Base-by-base conservation (phyloP, 1,140 invertebrate genomes). In the Heliconius nattereri region DNA sequence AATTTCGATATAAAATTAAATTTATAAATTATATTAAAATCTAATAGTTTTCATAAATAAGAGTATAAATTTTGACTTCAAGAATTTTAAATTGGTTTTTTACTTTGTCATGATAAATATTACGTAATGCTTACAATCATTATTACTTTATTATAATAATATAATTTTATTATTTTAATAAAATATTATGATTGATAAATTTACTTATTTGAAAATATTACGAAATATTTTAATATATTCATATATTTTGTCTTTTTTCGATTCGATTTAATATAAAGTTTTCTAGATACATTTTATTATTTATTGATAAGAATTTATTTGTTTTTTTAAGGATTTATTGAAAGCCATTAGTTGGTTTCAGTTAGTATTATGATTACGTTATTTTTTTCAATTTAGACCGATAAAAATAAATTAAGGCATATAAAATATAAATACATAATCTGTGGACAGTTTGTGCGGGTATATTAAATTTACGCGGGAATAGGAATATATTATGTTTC, bases 31-130 rank as follows among this genome's bases (percentile, higher is more conserved):
- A 66, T 78, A 29, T 71, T 35, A 9, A n/a, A 70, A 49, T 71
- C 20, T 70, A 70, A 66, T 29, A 29, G n/a, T 66, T 45, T 45
- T 29, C 49, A 49, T 45, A 45, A 29, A 60, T 71, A 76, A 70
- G 71, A 76, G 75, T 76, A 76, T 8, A 9, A 29, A 76, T 70
- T 45, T 45, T 76, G 75, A 71, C 75, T 76, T 70, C n/a, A 35
- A 45, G 2, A 75, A 75, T 37, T 75, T 60, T 32, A 79, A 79
- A 23, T 75, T 66, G 23, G 20, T 19, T 71, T 75, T 78, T 79
- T 70, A 75, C 23, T 70, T 32, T 49, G 40, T 70, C 23, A 45
- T 45, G 75, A 20, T 70, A 70, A 66, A 29, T 66, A 66, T 66
- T 66, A 66, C 60, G 60, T 66, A 66, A 66, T 60, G 40, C 13